A percentile compares a stretch with the other conserved stretches of the same genome.
phyloP scores from a whole-genome alignment of 2,797 vertebrate species.

The Sebastiscus albofasciatus region DNA sequence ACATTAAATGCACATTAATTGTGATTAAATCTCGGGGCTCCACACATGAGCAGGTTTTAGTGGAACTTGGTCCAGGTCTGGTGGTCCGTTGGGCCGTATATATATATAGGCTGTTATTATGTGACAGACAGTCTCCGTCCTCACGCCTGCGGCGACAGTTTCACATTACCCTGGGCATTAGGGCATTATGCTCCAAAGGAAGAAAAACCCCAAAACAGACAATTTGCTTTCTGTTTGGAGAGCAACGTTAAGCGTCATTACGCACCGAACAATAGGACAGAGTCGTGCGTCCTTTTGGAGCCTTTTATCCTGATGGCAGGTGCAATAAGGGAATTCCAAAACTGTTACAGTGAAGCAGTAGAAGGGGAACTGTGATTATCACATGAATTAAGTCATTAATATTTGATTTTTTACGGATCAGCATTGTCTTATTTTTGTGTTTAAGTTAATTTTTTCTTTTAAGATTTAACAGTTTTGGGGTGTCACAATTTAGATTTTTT shows the following conservation, averaged over 20 bases:
- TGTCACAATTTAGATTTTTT: background rate
- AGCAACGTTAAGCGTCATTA: conserved; percentile 57
- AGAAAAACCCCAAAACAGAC: conserved; percentile 38
- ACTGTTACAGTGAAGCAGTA: background rate
- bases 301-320: background rate
- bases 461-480: background rate
- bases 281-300: conserved; percentile 20
- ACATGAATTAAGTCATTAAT: background rate
- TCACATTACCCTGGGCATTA: conserved; percentile 54
- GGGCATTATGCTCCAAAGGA: conserved; percentile 13
- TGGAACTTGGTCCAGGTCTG: background rate
- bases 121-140: conserved; percentile 55
- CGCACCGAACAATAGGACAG: conserved; percentile 47
- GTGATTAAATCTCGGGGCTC: background rate
- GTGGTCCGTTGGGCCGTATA: background rate
- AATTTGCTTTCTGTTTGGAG: conserved; percentile 52
- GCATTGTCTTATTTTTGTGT: background rate
- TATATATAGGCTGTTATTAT: conserved; percentile 33
- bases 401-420: background rate
- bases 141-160: conserved; percentile 47
- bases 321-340: background rate
- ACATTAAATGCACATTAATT: background rate
- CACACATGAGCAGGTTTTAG: background rate
- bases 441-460: background rate
- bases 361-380: background rate